Evolutionary conservation across 23 tunicate species (phyloP), one percentile per base, ranked within the genome.

Genomic region (Ciona savignyi): DNA sequence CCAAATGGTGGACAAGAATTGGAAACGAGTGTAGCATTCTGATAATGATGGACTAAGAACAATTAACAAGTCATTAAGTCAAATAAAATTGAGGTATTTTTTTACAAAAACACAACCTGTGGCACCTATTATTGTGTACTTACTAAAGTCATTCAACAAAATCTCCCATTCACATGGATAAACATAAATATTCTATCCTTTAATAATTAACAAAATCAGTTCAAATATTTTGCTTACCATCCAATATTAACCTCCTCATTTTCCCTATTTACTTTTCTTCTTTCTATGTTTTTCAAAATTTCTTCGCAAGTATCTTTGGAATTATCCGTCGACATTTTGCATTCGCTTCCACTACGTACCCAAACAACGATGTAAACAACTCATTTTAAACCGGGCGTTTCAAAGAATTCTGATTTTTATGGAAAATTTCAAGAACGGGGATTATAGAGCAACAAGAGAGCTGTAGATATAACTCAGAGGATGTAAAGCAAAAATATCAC

Each of bases 201-300:
- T n/a, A n/a, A n/a, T n/a, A n/a, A n/a, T n/a, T n/a, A n/a, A n/a
- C n/a, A n/a, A n/a, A n/a, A n/a, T n/a, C n/a, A n/a, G n/a, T n/a
- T n/a, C n/a, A n/a, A n/a, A n/a, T 49, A 49, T 65, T 6, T 65
- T 9, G 20, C 72, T 68, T 68, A 74, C 78, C 78, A 74, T 74
- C 78, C 78, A 3, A 74, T 74, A 31, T 74, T 74, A 4, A 27
- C 49, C 56, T 74, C 66, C 29, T 74, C 78, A n/a, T 74, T 62
- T 74, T 74, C 78, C 22, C 69, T 49, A 22, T 19, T 29, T 15
- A 42, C 29, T 61, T 68, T 61, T 29, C 68, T 30, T 28, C 56
- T 61, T 63, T 62, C 69, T 29, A 74, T 74, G 2, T 32, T 30
- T 61, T 74, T 74, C 25, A 74, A 74, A 23, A 74, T 20, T 2